Conservation (phyloP, 2,888 invertebrate species). For the Clunio marinus region DNA sequence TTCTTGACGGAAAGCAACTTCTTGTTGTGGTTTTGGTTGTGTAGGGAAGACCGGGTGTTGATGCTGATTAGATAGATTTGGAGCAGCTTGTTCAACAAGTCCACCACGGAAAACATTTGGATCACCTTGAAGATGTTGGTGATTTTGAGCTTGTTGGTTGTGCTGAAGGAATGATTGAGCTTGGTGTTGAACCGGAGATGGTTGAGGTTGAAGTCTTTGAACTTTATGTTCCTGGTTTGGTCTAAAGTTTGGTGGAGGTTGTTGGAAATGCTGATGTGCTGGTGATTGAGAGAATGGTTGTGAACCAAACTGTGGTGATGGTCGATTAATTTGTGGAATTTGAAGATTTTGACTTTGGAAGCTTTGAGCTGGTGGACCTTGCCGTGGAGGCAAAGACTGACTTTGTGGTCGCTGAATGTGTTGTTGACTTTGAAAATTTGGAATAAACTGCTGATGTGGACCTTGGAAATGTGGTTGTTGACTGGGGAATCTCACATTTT, state of each 20-base stretch:
- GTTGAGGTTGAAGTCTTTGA: slow-evolving; percentile 40
- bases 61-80: slow-evolving; percentile 38
- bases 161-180: slow-evolving; percentile 45
- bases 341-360: slow-evolving; percentile 40
- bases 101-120: slow-evolving; percentile 35
- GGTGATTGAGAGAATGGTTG: slow-evolving; percentile 54
- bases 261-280: slow-evolving; percentile 44
- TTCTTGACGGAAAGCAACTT: slow-evolving; percentile 46
- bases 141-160: slow-evolving; percentile 43
- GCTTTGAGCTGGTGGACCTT: slow-evolving; percentile 1
- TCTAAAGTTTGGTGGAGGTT: slow-evolving; percentile 49
- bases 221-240: slow-evolving; percentile 43
- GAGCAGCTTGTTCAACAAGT: slow-evolving; percentile 41
- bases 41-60: slow-evolving; percentile 2
- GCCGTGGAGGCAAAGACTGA: slow-evolving; percentile 41
- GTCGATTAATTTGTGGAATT: slow-evolving; percentile 49
- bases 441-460: background rate
- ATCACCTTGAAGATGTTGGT: slow-evolving; percentile 44
- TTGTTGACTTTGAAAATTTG: slow-evolving; percentile 23
- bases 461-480: slow-evolving; percentile 38
- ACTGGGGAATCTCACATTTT: slow-evolving; percentile 39
- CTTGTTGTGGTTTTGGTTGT: background rate
- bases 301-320: slow-evolving; percentile 49
- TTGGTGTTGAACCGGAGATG: slow-evolving; percentile 48
- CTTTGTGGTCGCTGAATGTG: slow-evolving; percentile 41